phyloP scores from a whole-genome alignment of 2,888 invertebrate genomes.

The Glyphotaelius pellucidus region DNA sequence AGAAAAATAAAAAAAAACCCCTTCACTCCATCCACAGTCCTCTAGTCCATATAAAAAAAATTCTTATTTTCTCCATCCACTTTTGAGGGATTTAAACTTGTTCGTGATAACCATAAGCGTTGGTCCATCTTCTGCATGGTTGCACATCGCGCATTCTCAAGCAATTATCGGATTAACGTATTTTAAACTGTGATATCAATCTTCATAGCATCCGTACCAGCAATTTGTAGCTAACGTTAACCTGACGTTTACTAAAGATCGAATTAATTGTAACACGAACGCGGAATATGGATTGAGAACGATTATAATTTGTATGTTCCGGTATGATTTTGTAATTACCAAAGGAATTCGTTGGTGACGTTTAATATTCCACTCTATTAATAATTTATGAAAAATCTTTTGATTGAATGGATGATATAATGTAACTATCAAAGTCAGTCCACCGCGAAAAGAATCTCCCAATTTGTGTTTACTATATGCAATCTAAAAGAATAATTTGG shows the following conservation, averaged over 20 bases:
- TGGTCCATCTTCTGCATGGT: too few relatives aligned
- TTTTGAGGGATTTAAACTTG: too few relatives aligned
- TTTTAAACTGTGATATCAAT: background rate
- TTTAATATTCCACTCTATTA: background rate
- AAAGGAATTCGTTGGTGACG: background rate
- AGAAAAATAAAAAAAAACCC: too few relatives aligned
- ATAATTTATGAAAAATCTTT: slow-evolving; percentile 14
- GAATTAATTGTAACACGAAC: background rate
- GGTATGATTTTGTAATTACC: background rate
- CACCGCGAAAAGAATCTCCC: slow-evolving; percentile 22
- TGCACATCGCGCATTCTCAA: background rate
- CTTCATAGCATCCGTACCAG: background rate
- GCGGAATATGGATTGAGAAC: background rate
- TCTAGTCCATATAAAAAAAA: too few relatives aligned
- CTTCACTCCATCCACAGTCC: too few relatives aligned
- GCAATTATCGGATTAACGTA: background rate
- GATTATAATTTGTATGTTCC: background rate
- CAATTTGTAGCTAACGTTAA: too few relatives aligned
- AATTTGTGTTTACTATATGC: slow-evolving; percentile 34
- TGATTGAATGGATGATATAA: slow-evolving; percentile 14
- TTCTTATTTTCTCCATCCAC: too few relatives aligned
- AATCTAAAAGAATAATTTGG: slow-evolving; percentile 17
- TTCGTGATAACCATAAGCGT: too few relatives aligned
- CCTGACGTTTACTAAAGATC: background rate
- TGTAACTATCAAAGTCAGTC: background rate